Evolutionary conservation across 2,113 vertebrate species (phyloP).

Genomic region (Uropsilus gracilis): DNA sequence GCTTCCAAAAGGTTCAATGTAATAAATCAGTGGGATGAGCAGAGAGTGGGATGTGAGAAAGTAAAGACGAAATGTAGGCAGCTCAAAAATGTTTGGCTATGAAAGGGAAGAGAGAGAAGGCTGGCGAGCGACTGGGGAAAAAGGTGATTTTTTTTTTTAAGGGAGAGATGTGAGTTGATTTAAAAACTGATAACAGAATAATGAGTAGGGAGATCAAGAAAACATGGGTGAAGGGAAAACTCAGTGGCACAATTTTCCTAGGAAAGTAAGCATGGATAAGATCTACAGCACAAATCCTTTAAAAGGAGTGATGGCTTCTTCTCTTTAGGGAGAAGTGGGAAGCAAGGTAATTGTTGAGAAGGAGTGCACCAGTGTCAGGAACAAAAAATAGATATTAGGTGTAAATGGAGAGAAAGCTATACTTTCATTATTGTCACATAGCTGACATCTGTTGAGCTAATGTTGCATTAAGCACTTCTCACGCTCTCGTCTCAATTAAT

Average conservation of each 20-base stretch:
- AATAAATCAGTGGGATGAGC: slow-evolving; percentile 59
- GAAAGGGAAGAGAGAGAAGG: background rate
- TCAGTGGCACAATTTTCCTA: background rate
- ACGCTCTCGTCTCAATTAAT: background rate
- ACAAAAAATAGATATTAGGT: background rate
- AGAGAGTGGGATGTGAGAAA: slow-evolving; percentile 75
- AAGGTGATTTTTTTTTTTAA: slow-evolving; percentile 2
- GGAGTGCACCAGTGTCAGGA: background rate
- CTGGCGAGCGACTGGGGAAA: slow-evolving; percentile 49
- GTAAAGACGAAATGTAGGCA: slow-evolving; percentile 66
- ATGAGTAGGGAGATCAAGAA: slow-evolving; percentile 3
- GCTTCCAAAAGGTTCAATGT: slow-evolving; percentile 61
- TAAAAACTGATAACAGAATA: slow-evolving; percentile 38
- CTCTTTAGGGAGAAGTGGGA: background rate
- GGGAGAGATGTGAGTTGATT: background rate
- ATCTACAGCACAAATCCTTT: background rate
- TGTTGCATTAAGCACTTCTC: background rate
- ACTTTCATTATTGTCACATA: background rate
- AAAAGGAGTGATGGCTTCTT: background rate
- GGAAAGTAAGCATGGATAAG: background rate
- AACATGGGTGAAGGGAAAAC: background rate
- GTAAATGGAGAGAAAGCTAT: background rate
- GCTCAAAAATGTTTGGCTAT: slow-evolving; percentile 63
- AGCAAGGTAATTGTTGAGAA: background rate
- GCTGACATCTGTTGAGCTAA: background rate